Conservation (phyloP, 2,888 invertebrate species). For the Clusia tigrina region DNA sequence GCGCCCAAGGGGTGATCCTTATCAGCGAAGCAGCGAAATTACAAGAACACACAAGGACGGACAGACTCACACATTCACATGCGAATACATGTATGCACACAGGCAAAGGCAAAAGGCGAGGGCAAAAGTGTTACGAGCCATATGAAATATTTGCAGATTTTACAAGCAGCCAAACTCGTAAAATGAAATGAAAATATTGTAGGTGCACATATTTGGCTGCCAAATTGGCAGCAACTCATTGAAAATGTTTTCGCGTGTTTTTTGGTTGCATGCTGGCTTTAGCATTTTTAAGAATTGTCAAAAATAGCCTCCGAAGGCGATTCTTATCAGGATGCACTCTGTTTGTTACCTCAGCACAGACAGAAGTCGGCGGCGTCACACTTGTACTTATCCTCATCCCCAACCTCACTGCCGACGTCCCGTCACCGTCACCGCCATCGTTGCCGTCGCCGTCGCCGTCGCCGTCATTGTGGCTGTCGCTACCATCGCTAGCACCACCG, state of each 20-base stretch:
- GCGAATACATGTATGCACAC: constrained; percentile 23
- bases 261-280: too few relatives aligned
- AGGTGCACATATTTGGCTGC: constrained; percentile 7
- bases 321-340: background rate
- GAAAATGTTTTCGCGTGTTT: background rate
- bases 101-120: background rate
- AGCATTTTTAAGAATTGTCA: background rate
- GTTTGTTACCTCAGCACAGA: constrained; percentile 9
- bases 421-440: too few relatives aligned
- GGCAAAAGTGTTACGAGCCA: background rate
- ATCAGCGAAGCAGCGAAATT: constrained; percentile 59
- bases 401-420: too few relatives aligned
- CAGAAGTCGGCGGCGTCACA: background rate
- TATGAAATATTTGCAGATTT: background rate
- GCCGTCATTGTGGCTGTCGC: constrained; percentile 6
- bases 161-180: background rate
- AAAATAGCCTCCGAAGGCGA: background rate
- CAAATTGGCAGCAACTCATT: constrained; percentile 1
- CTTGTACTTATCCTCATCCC: background rate
- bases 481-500: background rate
- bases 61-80: constrained; percentile 52
- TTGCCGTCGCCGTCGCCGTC: constrained; percentile 6
- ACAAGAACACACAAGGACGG: constrained; percentile 57
- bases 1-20: constrained; percentile 53
- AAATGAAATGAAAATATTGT: background rate